Conservation (phyloP, 2,113 vertebrate species). For the Rhizomys pruinosus region DNA sequence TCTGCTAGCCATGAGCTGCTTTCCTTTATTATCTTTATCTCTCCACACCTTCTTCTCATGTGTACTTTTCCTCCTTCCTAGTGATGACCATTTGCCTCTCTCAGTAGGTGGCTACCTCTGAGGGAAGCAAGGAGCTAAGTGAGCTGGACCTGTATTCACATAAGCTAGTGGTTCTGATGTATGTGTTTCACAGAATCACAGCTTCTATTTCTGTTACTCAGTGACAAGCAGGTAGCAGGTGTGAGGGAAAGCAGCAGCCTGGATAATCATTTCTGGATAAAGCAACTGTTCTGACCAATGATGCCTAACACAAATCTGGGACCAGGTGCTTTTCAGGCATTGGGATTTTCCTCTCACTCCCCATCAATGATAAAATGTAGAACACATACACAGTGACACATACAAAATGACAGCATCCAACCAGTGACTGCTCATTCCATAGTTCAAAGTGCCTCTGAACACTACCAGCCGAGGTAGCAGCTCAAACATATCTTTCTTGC, state of each 20-base stretch:
- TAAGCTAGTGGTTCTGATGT: not conserved
- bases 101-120: not conserved
- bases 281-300: slow-evolving; percentile 74
- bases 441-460: slow-evolving; percentile 67
- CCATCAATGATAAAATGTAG: slow-evolving; percentile 63
- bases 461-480: not conserved
- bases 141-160: not conserved
- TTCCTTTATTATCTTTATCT: not conserved
- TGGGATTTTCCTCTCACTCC: slow-evolving; percentile 71
- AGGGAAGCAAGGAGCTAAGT: not conserved
- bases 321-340: not conserved
- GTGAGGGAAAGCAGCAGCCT: not conserved
- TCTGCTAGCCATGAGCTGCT: not conserved
- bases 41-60: not conserved
- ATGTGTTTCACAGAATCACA: not conserved
- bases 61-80: not conserved
- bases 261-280: slow-evolving; percentile 71
- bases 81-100: not conserved
- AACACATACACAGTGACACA: slow-evolving; percentile 54
- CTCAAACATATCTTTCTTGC: not conserved
- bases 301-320: slow-evolving; percentile 66
- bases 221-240: slow-evolving; percentile 70
- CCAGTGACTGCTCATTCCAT: slow-evolving; percentile 61
- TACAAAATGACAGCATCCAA: slow-evolving; percentile 55
- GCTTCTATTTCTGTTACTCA: not conserved